phyloP scores from a whole-genome alignment of 2,888 invertebrate genomes.

The Chrysolina americana region DNA sequence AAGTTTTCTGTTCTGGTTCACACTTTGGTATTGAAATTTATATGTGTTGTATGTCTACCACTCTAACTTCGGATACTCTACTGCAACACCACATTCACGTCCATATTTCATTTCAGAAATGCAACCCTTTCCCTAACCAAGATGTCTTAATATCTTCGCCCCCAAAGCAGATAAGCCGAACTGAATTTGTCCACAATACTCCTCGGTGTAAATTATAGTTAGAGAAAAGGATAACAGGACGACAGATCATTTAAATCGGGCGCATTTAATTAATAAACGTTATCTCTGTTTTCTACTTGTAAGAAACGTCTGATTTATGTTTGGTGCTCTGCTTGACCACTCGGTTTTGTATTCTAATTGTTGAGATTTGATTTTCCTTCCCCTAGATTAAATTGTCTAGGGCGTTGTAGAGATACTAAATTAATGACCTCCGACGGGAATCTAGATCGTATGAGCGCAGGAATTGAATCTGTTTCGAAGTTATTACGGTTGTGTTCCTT shows the following conservation, averaged over 20 bases:
- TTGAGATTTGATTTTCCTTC: constrained; percentile 57
- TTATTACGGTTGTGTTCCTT: too few relatives aligned
- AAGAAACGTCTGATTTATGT: constrained; percentile 57
- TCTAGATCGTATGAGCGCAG: constrained; percentile 18
- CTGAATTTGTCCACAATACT: constrained; percentile 38
- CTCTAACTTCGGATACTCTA: not conserved
- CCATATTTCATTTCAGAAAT: constrained; percentile 8
- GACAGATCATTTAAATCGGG: constrained; percentile 39
- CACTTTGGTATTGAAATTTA: not conserved
- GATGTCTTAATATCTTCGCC: constrained; percentile 36
- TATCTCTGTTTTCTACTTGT: constrained; percentile 50
- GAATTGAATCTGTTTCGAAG: constrained; percentile 18
- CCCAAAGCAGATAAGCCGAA: constrained; percentile 27
- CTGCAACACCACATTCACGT: not conserved
- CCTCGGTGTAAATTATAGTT: constrained; percentile 38
- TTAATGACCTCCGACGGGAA: constrained; percentile 50
- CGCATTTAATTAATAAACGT: constrained; percentile 50
- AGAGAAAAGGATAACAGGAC: constrained; percentile 36
- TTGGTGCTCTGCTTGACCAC: constrained; percentile 54
- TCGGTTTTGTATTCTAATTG: constrained; percentile 59
- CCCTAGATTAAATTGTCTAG: constrained; percentile 54
- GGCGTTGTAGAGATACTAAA: constrained; percentile 44
- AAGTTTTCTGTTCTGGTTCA: not conserved
- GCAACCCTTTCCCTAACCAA: constrained; percentile 23
- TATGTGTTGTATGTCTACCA: not conserved